phyloP scores from a whole-genome alignment of 2,888 invertebrate species.

The Invenusta paracnida region DNA sequence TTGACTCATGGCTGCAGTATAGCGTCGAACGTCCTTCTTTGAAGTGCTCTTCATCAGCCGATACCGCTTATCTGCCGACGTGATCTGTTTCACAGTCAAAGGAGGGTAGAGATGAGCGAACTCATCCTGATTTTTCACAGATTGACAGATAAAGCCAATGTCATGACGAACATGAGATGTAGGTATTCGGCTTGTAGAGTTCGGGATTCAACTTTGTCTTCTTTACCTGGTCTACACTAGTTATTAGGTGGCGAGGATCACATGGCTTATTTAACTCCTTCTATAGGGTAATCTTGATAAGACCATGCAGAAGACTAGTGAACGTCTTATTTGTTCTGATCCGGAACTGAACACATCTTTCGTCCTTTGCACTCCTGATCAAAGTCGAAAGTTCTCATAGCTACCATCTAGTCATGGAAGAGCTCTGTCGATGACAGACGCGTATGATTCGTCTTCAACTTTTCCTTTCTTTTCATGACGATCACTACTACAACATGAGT shows the following conservation, averaged over 20 bases:
- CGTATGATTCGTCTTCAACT: no score
- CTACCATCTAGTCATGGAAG: neutral
- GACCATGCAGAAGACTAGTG: neutral
- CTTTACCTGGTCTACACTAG: neutral
- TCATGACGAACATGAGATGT: neutral
- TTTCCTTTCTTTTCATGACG: no score
- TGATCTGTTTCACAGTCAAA: neutral
- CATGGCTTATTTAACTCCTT: neutral
- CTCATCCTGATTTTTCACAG: neutral
- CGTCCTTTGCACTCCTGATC: neutral
- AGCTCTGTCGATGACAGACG: neutral
- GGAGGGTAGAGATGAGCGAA: neutral
- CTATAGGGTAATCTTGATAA: neutral
- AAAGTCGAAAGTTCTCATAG: neutral
- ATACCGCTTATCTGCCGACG: neutral
- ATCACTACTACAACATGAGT: no score
- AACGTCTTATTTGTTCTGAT: neutral
- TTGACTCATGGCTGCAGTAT: neutral
- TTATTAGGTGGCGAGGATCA: neutral
- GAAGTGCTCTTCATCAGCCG: neutral
- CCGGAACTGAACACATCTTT: neutral
- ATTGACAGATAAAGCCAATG: neutral
- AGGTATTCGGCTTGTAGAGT: neutral
- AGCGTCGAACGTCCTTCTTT: neutral
- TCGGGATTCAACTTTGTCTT: neutral